Evolutionary conservation across 2,888 invertebrate genomes (phyloP), one percentile per base, ranked within the genome.

Genomic region (Neoitamus cyanurus): DNA sequence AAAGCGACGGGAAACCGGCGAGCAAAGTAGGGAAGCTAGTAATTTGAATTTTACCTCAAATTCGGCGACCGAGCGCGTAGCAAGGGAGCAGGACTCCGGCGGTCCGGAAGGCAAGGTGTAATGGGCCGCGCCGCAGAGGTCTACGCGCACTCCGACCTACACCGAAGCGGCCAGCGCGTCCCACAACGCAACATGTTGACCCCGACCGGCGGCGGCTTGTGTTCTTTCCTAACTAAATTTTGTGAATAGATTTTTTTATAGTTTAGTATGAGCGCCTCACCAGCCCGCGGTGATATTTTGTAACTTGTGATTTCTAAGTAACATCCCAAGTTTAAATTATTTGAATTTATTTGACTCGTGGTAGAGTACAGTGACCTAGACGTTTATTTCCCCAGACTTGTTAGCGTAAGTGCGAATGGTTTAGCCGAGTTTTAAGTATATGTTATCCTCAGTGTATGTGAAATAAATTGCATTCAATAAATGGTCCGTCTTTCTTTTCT

Each of bases 381-480:
- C 30, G 48, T 36, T 80, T 80, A 58, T 80, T 80, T 58, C 28
- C 34, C 75, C 37, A 28, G 80, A 80, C 80, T 48, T 58, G 28
- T 34, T 80, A 80, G 80, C 36, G 13, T 80, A 80, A 80, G 80
- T 80, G 80, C 80, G 80, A 80, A 80, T 80, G 80, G 80, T 80
- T 80, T 80, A 80, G 68, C 68, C 68, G 34, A 80, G 36, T 58
- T 77, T 25, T 31, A 58, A 37, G 34, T 80, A 80, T 80, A 80
- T 58, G 58, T 80, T 80, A 80, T 36, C 68, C 80, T 80, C 48
- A 58, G 80, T 80, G 80, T 80, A 80, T 68, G 80, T 80, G 80
- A 80, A 80, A 80, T 80, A 80, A 80, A 80, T 68, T 34, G 80
- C 80, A 80, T 80, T 80, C 58, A 80, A 30, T 36, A 75, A 75